Base-by-base conservation (phyloP, 2,888 invertebrate genomes). In the Cactoblastis cactorum region DNA sequence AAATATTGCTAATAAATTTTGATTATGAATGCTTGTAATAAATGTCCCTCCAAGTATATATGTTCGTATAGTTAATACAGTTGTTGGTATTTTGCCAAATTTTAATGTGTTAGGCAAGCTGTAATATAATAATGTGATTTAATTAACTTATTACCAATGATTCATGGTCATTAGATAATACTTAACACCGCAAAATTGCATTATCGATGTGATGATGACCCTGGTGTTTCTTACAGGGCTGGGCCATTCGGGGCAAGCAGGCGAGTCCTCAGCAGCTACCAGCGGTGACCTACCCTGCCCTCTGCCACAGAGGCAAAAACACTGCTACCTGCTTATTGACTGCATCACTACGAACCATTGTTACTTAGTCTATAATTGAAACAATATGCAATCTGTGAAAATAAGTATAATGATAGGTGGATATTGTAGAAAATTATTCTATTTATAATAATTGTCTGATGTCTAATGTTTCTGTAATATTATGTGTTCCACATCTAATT, bases 341-440 rank as follows among this genome's bases (percentile, higher is more conserved):
- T 88, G 88, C 88, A 87, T 88, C 88, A 88, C 89, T 84, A 88
- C 83, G 83, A 88, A 90, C 90, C 88, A 90, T 90, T 92, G 92
- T 92, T 90, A 90, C 91, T 90, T 89, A 89, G 89, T 88, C 83
- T 86, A 77, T 90, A 90, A 90, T 87, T 80, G 84, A 89, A 90
- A 90, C 90, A 91, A 91, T 91, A 92, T 92, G 92, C 92, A 92
- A 92, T 92, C 92, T 92, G 92, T 92, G 92, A 93, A 92, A 84
- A 82, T 86, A 88, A 89, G 80, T 85, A 80, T 90, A 90, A 86
- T 84, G 74, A 74, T 90, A 90, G 89, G 82, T 84, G 85, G 83
- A 87, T 89, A 87, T 86, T 88, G 89, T 88, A 88, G 88, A 88
- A 86, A 90, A 90, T 86, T 88, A 88, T 86, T 87, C 90, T 87